Evolutionary conservation across 1,140 invertebrate genomes (phyloP).

Genomic region (Eupristina koningsbergeri): DNA sequence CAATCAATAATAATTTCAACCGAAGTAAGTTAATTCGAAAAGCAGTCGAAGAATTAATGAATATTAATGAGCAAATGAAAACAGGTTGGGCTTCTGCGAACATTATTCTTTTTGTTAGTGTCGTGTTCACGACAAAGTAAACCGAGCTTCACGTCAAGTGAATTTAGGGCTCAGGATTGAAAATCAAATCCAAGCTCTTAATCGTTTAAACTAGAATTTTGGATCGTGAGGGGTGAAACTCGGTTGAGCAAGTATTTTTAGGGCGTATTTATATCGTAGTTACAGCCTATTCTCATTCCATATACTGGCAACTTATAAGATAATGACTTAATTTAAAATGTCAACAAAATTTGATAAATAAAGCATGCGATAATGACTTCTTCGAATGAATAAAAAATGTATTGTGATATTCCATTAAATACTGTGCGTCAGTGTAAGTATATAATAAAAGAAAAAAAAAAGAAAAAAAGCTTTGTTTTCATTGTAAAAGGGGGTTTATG

Average conservation of each 20-base stretch:
- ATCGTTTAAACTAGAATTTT: neutral
- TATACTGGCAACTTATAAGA: neutral
- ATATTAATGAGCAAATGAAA: neutral
- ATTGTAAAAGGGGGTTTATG: neutral
- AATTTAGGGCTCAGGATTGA: neutral
- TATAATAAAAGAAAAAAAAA: too few relatives aligned
- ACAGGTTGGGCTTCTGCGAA: neutral
- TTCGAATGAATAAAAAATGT: too few relatives aligned
- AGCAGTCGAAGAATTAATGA: slow-evolving; percentile 10
- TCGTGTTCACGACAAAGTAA: neutral
- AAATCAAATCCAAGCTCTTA: neutral
- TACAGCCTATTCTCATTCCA: neutral
- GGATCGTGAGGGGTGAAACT: neutral
- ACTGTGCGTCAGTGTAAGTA: too few relatives aligned
- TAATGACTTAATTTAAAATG: neutral
- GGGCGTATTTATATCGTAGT: neutral
- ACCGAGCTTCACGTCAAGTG: neutral
- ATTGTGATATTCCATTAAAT: too few relatives aligned
- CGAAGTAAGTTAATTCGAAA: neutral
- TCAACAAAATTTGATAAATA: too few relatives aligned
- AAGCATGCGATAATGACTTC: too few relatives aligned
- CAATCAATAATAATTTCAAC: slow-evolving; percentile 10
- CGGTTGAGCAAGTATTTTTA: neutral
- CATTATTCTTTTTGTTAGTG: neutral
- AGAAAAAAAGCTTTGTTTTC: too few relatives aligned